phyloP scores from a whole-genome alignment of 2,888 invertebrate genomes.

The Micoletzkya japonica region DNA sequence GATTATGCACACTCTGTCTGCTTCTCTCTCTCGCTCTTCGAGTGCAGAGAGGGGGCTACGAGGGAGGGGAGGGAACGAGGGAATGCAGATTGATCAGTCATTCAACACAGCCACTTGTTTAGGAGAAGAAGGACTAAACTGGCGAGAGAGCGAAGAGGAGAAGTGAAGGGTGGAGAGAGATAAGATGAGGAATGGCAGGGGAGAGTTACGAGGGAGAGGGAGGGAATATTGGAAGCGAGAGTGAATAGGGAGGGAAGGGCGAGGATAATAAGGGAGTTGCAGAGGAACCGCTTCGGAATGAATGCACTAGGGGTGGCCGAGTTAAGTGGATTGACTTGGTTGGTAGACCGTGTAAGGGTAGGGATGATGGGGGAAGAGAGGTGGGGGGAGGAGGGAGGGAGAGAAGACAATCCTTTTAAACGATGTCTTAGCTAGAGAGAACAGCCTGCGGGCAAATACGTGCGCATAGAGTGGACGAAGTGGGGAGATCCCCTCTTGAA shows the following conservation, averaged over 20 bases:
- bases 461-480: neutral
- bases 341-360: constrained; percentile 1
- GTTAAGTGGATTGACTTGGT: neutral
- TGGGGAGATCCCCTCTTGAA: neutral
- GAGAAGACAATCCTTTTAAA: neutral
- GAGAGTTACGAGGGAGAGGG: neutral
- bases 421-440: neutral
- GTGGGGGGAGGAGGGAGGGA: neutral
- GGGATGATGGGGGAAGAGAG: neutral
- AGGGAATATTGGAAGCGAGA: neutral
- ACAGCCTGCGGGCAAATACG: too few relatives aligned
- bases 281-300: neutral
- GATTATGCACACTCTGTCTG: too few relatives aligned
- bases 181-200: neutral
- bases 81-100: neutral
- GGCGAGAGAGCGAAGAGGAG: neutral
- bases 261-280: neutral
- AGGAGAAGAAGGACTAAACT: neutral
- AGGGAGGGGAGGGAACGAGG: neutral
- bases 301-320: neutral
- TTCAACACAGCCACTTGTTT: too few relatives aligned
- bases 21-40: too few relatives aligned
- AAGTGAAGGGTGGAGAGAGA: neutral
- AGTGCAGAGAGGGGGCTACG: neutral
- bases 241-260: neutral